A percentile compares a stretch with the other conserved stretches of the same genome.
Evolutionary conservation across 2,888 invertebrate genomes (phyloP).

Genomic region (Yponomeuta cagnagella): DNA sequence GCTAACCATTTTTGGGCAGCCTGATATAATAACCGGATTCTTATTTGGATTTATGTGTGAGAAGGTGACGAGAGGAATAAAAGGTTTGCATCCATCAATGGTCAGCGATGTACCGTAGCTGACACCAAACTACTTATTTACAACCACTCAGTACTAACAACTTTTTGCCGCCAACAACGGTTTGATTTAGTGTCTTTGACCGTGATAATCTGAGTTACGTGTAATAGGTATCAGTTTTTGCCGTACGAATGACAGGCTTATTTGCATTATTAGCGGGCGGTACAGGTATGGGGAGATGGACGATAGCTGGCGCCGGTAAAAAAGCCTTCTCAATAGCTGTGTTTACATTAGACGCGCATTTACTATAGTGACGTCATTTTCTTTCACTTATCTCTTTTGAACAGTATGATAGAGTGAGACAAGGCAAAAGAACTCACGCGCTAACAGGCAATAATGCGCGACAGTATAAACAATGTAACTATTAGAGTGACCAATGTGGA

Average conservation of each 20-base stretch:
- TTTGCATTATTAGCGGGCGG: constrained; percentile 34
- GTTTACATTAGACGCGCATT: too few relatives aligned
- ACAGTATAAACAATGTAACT: too few relatives aligned
- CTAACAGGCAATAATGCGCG: too few relatives aligned
- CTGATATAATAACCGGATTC: too few relatives aligned
- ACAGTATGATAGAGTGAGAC: too few relatives aligned
- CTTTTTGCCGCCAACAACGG: constrained; percentile 26
- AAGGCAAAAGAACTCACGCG: too few relatives aligned
- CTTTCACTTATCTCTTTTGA: too few relatives aligned
- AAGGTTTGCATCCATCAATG: too few relatives aligned
- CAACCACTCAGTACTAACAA: constrained; percentile 25
- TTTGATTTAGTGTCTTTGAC: constrained; percentile 51
- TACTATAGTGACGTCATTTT: too few relatives aligned
- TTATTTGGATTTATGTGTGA: too few relatives aligned
- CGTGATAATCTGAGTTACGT: constrained; percentile 47
- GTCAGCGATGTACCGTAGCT: background rate
- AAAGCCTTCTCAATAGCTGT: constrained; percentile 41
- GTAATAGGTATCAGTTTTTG: constrained; percentile 39
- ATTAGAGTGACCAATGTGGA: constrained; percentile 59
- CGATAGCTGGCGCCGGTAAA: constrained; percentile 57
- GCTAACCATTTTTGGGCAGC: too few relatives aligned
- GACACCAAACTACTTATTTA: constrained; percentile 9
- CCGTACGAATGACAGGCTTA: constrained; percentile 35
- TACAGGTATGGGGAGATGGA: constrained; percentile 41
- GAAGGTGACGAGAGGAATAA: too few relatives aligned